Evolutionary conservation across 2,888 invertebrate genomes (phyloP), one percentile per base, ranked within the genome.

Genomic region (Octonoba sinensis): DNA sequence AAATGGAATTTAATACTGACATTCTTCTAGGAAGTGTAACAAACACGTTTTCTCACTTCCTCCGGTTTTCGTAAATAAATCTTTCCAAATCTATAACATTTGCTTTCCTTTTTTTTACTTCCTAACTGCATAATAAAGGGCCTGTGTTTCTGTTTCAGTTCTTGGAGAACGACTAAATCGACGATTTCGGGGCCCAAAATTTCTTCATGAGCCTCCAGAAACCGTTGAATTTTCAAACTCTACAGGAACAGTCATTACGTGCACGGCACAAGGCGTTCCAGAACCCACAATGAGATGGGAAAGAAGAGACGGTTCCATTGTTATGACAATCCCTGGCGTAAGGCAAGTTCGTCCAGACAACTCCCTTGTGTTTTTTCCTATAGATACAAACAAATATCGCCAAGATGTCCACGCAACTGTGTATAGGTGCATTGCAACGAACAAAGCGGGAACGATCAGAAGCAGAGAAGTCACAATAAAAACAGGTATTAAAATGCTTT

Each of bases 371-470:
- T 96, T 97, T 89, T 96, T 96, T 83, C 96, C 97, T 44, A 97
- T 97, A 92, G 93, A 96, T 81, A 96, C 96, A 69, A 95, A 95
- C 89, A 95, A 95, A 88, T 97, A 97, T 88, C 92, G 95, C 62
- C 96, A 96, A 89, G 95, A 96, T 89, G 95, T 97, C 59, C 97
- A 97, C 88, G 95, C 96, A 82, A 95, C 96, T 90, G 94, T 95
- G 83, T 97, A 97, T 90, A 94, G 95, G 85, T 97, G 97, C 88
- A 91, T 95, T 85, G 96, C 96, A 13, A 92, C 93, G 87, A 97
- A 96, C 89, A 92, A 93, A 81, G 95, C 95, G 86, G 97, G 97
- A 84, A 93, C 94, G 20, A 95, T 97, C 86, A 93, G 95, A 87
- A 96, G 96, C 64, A 91, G 96, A 73, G 95, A 96, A 89, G 96